Percentiles rank a stretch among this genome's conserved stretches.
Evolutionary conservation across 2,888 invertebrate genomes (phyloP).

Genomic region (Tiliacea citrago): DNA sequence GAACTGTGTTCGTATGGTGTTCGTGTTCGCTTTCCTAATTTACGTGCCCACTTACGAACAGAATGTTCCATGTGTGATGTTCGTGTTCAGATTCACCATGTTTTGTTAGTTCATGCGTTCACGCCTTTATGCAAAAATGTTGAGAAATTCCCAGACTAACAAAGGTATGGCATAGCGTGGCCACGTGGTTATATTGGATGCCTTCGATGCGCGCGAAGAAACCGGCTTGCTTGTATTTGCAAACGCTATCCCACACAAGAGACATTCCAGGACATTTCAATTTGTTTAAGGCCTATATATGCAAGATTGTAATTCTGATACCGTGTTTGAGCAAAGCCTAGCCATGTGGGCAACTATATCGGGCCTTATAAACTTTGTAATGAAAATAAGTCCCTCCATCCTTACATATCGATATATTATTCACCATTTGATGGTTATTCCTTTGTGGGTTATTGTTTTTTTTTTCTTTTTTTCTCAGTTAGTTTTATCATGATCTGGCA

Average conservation of each 20-base stretch:
- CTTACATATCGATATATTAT: conserved; percentile 48
- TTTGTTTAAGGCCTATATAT: conserved; percentile 39
- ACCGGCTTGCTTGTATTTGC: conserved; percentile 49
- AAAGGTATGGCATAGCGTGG: conserved; percentile 28
- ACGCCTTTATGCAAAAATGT: conserved; percentile 34
- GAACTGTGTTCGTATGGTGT: no score
- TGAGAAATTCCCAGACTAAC: conserved; percentile 48
- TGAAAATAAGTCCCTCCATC: conserved; percentile 16
- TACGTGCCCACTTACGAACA: no score
- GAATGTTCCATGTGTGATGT: no score
- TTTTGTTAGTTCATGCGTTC: no score
- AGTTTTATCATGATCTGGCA: no score
- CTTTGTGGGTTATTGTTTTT: no score
- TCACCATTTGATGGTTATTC: conserved; percentile 15
- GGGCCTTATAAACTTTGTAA: conserved; percentile 1
- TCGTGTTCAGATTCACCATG: no score
- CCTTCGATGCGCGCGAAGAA: conserved; percentile 53
- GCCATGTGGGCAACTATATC: conserved; percentile 14
- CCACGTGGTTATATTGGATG: conserved; percentile 42
- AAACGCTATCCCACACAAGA: conserved; percentile 40
- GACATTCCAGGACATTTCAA: conserved; percentile 49
- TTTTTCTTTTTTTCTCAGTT: no score
- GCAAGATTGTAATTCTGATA: conserved; percentile 30
- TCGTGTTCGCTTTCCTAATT: no score
- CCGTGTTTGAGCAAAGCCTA: conserved; percentile 21